phyloP scores from a whole-genome alignment of 2,888 invertebrate species.

The Zele albiditarsus region DNA sequence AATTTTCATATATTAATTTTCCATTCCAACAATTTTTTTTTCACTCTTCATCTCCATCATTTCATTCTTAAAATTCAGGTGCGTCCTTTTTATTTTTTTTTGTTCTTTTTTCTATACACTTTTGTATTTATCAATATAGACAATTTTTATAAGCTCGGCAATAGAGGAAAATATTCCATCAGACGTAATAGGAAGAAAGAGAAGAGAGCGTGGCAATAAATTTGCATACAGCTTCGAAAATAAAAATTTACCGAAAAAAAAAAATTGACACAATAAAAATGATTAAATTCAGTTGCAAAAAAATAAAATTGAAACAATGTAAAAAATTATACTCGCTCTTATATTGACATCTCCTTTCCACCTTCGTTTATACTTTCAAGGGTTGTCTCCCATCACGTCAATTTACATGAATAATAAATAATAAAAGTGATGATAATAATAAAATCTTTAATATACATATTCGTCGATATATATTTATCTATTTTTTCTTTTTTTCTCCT shows the following conservation, averaged over 20 bases:
- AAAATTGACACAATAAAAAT: background rate
- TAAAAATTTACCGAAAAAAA: background rate
- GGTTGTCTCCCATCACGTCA: slow-evolving; percentile 23
- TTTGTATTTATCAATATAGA: background rate
- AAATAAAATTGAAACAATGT: background rate
- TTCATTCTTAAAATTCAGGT: too few relatives aligned
- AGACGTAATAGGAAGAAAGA: background rate
- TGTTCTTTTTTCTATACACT: too few relatives aligned
- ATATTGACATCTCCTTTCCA: background rate
- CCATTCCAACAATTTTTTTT: background rate
- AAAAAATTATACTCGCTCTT: background rate
- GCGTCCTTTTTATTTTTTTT: too few relatives aligned
- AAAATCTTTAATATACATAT: too few relatives aligned
- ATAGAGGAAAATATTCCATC: background rate
- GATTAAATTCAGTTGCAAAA: background rate
- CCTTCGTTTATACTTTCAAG: background rate
- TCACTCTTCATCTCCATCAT: background rate
- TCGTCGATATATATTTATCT: slow-evolving; percentile 11
- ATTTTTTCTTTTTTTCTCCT: slow-evolving; percentile 17
- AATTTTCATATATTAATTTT: slow-evolving; percentile 12
- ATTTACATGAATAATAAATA: slow-evolving; percentile 37
- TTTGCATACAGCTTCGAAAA: background rate
- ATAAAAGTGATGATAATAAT: background rate
- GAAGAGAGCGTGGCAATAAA: background rate
- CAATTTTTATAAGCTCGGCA: background rate